Percentiles rank a stretch among this genome's conserved stretches.
Evolutionary conservation across 2,888 invertebrate species (phyloP).

Genomic region (Fragum fragum): DNA sequence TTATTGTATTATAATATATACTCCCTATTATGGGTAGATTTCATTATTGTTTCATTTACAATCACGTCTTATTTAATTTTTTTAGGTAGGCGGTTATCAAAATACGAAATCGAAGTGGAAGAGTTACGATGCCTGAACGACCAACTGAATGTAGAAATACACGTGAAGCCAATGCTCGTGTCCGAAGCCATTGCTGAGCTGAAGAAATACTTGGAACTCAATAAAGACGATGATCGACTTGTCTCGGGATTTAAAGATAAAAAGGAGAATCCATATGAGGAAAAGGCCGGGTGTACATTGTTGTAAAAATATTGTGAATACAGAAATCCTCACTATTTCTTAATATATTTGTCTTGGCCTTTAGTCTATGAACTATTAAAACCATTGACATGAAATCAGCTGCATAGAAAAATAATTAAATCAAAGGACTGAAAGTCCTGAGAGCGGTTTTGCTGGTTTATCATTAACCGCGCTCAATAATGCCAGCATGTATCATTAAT

Average conservation of each 20-base stretch:
- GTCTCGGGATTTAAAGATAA: conserved; percentile 24
- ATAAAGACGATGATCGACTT: conserved; percentile 27
- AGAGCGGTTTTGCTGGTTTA: too few species aligned
- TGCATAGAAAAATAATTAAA: too few species aligned
- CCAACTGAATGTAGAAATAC: conserved; percentile 29
- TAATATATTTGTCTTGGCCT: too few species aligned
- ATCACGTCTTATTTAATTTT: neutral
- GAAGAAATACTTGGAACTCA: conserved; percentile 28
- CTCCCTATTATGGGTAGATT: too few species aligned
- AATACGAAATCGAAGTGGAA: conserved; percentile 20
- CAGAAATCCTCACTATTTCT: too few species aligned
- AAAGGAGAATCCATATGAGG: conserved; percentile 37
- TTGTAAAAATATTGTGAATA: neutral
- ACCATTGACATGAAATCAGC: too few species aligned
- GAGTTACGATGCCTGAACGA: conserved; percentile 10
- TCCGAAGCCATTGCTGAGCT: conserved; percentile 33
- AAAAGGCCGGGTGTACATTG: conserved; percentile 16
- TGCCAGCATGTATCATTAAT: too few species aligned
- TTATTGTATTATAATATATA: too few species aligned
- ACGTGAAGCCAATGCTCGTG: conserved; percentile 27
- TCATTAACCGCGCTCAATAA: too few species aligned
- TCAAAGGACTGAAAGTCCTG: too few species aligned
- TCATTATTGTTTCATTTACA: too few species aligned
- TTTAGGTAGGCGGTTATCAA: neutral
- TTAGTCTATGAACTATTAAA: too few species aligned